A percentile compares a stretch with the other conserved stretches of the same genome.
These are phyloP conservation scores for Drosophila oshimai DNA, from an alignment of 1,140 invertebrate genomes.

Conservation along the genomic window DNA sequence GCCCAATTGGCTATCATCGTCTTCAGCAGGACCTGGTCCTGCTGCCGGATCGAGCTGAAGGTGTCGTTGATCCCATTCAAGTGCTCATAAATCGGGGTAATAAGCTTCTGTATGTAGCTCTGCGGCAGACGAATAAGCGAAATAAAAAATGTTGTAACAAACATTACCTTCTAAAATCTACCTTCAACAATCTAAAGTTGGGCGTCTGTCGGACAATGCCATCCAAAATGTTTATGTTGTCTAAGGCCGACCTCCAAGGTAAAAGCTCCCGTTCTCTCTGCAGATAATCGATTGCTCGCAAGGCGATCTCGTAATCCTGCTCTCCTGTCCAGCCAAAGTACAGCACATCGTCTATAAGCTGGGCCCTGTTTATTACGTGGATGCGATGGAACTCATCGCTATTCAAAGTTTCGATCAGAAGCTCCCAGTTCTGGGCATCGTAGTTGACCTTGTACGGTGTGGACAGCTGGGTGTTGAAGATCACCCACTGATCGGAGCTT, in stretches of 20 bases:
- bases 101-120: slow-evolving; percentile 84
- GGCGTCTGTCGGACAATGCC: slow-evolving; percentile 83
- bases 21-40: slow-evolving; percentile 84
- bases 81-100: slow-evolving; percentile 84
- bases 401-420: slow-evolving; percentile 85
- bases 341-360: slow-evolving; percentile 90
- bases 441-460: slow-evolving; percentile 90
- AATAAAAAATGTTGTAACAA: too few relatives aligned
- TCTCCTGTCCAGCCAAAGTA: slow-evolving; percentile 88
- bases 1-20: slow-evolving; percentile 84
- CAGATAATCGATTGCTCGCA: slow-evolving; percentile 85
- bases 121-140: slow-evolving; percentile 44
- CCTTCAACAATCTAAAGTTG: slow-evolving; percentile 84
- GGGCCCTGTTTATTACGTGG: slow-evolving; percentile 88
- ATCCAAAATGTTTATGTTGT: slow-evolving; percentile 83
- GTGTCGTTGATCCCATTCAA: slow-evolving; percentile 84
- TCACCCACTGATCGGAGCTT: slow-evolving; percentile 84
- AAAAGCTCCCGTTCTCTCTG: slow-evolving; percentile 86
- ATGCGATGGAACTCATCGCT: slow-evolving; percentile 84
- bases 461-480: slow-evolving; percentile 85
- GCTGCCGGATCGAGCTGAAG: slow-evolving; percentile 68
- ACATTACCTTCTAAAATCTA: too few relatives aligned
- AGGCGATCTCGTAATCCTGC: slow-evolving; percentile 85
- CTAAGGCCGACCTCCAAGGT: slow-evolving; percentile 84
- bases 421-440: slow-evolving; percentile 87